Base-by-base conservation (phyloP, 1,140 invertebrate genomes). In the Cydia splendana region DNA sequence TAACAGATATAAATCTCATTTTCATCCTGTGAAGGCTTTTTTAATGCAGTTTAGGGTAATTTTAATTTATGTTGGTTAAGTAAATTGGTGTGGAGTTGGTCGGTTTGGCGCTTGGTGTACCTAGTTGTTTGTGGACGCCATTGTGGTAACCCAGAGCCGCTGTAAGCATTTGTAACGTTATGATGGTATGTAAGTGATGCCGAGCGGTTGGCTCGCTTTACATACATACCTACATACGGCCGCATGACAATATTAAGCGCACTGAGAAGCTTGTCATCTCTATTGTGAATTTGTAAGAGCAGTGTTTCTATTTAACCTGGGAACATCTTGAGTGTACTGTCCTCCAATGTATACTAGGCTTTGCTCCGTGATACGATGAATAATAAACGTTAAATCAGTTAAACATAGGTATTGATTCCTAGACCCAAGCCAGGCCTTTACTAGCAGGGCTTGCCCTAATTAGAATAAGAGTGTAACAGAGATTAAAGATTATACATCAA, bases 1-100 rank as follows among this genome's bases (percentile, higher is more conserved):
- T 90, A 92, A 92, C 89, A 90, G 90, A 87, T 91, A 92, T 92
- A 90, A 92, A 92, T 91, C 88, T 89, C 80, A 81, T 84, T 86
- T 88, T 84, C 86, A 87, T 89, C 81, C 81, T 76, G 73, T 75
- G 79, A 79, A 83, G 77, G 80, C 62, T 87, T 89, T 86, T 88
- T 86, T 84, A 84, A 84, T 79, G 77, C 82, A 83, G 82, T 79
- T 80, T 81, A 85, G 82, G 80, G 83, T 89, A 86, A 88, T 82
- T 83, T 83, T 90, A 87, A 89, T 89, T 89, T 88, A 89, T 87
- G 73, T 81, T 85, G 83, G 81, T 77, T 87, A 83, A 81, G 34
- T 83, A 82, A 82, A 77, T 82, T 83, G 75, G 62, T 76, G 76
- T 62, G 71, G 78, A 81, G 71, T 78, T 78, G 42, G 42, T 78